Evolutionary conservation across 35 echinoderm and acorn worm species (phyloP), one percentile per base, ranked within the genome.

Genomic region (Apostichopus parvimensis): DNA sequence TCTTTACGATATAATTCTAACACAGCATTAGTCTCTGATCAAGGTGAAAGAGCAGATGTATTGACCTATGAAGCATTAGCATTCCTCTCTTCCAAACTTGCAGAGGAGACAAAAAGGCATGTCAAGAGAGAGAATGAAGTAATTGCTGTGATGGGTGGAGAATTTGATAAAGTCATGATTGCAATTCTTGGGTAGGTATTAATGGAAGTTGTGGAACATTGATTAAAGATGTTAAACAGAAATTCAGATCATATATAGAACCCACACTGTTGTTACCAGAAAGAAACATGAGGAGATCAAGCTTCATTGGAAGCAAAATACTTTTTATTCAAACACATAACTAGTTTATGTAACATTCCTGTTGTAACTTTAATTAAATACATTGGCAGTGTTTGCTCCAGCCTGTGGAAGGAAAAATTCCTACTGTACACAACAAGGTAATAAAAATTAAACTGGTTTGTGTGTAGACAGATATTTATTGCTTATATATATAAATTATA

Each of bases 21-120:
- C 12, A 90, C 60, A 26, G 94, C 94, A 71, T 73, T 77, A 14
- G 82, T 95, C 8, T 80, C 73, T 95, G 94, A 95, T 90, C 87
- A 95, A 65, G 87, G 94, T 26, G 4, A 22, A 64, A n/a, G 71
- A 20, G 14, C 13, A 73, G 79, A 73, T 7, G 56, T 22, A 10
- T 0, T 60, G 17, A 95, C 61, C 6, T 95, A 95, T 59, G 5
- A 53, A 2, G 18, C 90, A 18, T 55, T 95, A 70, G 77, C 34
- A 34, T 76, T 80, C 22, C 66, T 56, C 14, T 77, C 94, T 58
- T 54, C 45, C 13, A 73, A 11, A 4, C 25, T 95, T 1, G 56
- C 91, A 90, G 54, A 70, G 24, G 10, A 82, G 78, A 20, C 90
- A 54, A 57, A 56, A 55, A 60, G 5, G n/a, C 34, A 54, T 57